Evolutionary conservation across 1,140 invertebrate genomes (phyloP).

Genomic region (Spodoptera frugiperda): DNA sequence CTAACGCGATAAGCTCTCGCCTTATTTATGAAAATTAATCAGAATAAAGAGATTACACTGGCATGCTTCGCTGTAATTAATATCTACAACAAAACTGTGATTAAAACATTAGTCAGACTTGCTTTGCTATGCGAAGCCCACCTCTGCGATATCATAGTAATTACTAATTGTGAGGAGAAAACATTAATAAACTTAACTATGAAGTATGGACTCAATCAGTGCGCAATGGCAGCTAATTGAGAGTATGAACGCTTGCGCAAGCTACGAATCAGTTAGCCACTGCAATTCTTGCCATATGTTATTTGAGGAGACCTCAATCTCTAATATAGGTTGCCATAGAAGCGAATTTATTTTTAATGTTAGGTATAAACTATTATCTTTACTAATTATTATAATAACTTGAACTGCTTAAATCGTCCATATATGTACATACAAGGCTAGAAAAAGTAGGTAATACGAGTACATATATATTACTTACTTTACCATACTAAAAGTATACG

Average conservation of each 20-base stretch:
- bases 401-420: no score
- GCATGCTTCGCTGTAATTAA: conserved; percentile 18
- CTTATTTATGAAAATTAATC: conserved; percentile 37
- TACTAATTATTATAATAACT: no score
- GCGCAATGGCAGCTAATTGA: conserved; percentile 59
- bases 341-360: background rate
- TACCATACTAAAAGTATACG: no score
- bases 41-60: conserved; percentile 39
- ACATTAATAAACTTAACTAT: conserved; percentile 56
- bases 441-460: no score
- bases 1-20: conserved; percentile 33
- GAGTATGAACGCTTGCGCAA: conserved; percentile 54
- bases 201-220: conserved; percentile 58
- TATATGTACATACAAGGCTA: no score
- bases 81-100: conserved; percentile 29
- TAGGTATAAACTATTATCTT: background rate
- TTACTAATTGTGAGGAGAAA: conserved; percentile 28
- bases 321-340: background rate
- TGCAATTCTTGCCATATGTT: conserved; percentile 8
- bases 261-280: conserved; percentile 23
- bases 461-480: no score
- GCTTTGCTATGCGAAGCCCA: conserved; percentile 19
- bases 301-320: conserved; percentile 7
- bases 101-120: conserved; percentile 7
- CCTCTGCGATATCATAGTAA: conserved; percentile 29